Base-by-base conservation (phyloP, 2,888 invertebrate species). In the Tetrapedia diversipes region DNA sequence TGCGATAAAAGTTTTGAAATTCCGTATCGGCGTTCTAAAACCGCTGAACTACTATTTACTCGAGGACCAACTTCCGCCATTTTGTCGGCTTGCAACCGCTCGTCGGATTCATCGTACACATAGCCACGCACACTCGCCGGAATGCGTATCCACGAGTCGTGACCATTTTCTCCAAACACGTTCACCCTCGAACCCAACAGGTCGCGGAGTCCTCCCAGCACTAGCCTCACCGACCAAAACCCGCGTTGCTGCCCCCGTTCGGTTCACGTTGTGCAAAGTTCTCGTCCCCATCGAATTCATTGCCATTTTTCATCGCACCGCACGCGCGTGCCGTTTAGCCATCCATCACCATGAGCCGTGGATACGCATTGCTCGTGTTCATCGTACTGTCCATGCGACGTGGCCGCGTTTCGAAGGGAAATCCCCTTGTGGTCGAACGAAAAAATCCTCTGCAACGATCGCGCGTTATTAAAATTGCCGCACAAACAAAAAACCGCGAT, bases 361-460 rank as follows among this genome's bases (percentile, higher is more conserved):
- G 80, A 79, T 81, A 83, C 84, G 83, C 83, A 79, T 83, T 51
- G 51, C 59, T 49, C 69, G 53, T 68, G 51, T 53, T 74, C 73
- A 73, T 85, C 84, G n/a, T n/a, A n/a, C 85, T 85, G 85, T 85
- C 85, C 85, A 85, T 85, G 77, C 69, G 79, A 83, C 71, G 85
- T 80, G 80, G 66, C 73, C 71, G 83, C 85, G 85, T 85, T 85
- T 85, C 85, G 83, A 81, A 77, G 70, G 27, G n/a, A n/a, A 51
- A 56, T 60, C 43, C 51, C 39, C 27, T 51, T n/a, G n/a, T n/a
- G n/a, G n/a, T n/a, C n/a, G 8, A 19, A 29, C 47, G n/a, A 32
- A 8, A 27, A 37, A 22, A 11, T 1, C 24, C 27, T 67, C 51
- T 24, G 11, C n/a, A n/a, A n/a, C n/a, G n/a, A n/a, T n/a, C n/a